phyloP scores from a whole-genome alignment of 2,888 invertebrate genomes.

The Blastobasis adustella region DNA sequence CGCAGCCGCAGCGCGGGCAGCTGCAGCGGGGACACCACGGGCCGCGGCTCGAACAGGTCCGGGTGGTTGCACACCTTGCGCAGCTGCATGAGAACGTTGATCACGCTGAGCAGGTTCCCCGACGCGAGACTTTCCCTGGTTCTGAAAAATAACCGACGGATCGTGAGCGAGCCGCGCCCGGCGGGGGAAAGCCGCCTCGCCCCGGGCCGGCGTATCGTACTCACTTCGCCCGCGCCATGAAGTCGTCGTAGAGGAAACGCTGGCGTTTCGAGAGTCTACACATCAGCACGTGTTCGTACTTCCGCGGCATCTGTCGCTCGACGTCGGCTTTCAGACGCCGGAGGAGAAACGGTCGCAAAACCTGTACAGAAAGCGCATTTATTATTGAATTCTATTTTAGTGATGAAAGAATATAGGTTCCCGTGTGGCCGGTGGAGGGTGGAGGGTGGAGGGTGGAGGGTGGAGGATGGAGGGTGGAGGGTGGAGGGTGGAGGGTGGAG shows the following conservation, averaged over 20 bases:
- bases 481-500: no score
- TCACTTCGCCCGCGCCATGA: constrained; percentile 96
- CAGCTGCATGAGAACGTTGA: constrained; percentile 97
- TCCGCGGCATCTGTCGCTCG: constrained; percentile 96
- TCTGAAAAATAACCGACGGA: constrained; percentile 57
- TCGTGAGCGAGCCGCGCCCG: not conserved
- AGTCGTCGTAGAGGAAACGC: constrained; percentile 98
- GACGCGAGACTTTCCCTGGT: constrained; percentile 94
- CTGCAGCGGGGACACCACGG: constrained; percentile 95
- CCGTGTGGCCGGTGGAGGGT: not conserved
- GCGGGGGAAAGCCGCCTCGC: no score
- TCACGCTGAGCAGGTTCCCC: constrained; percentile 95
- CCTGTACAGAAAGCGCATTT: constrained; percentile 30
- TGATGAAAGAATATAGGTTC: constrained; percentile 16
- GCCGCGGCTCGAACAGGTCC: constrained; percentile 97
- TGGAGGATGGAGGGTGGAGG: no score
- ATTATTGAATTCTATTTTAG: no score
- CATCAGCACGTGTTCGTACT: constrained; percentile 96
- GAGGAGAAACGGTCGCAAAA: constrained; percentile 93
- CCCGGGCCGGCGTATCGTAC: constrained; percentile 28
- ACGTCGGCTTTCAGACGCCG: constrained; percentile 95
- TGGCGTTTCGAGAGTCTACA: constrained; percentile 97
- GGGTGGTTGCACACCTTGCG: constrained; percentile 99
- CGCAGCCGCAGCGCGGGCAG: constrained; percentile 83
- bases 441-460: no score